These are phyloP conservation scores for Microcebus ravelobensis DNA, from an alignment of 2,113 vertebrate genomes.

Conservation along the genomic window DNA sequence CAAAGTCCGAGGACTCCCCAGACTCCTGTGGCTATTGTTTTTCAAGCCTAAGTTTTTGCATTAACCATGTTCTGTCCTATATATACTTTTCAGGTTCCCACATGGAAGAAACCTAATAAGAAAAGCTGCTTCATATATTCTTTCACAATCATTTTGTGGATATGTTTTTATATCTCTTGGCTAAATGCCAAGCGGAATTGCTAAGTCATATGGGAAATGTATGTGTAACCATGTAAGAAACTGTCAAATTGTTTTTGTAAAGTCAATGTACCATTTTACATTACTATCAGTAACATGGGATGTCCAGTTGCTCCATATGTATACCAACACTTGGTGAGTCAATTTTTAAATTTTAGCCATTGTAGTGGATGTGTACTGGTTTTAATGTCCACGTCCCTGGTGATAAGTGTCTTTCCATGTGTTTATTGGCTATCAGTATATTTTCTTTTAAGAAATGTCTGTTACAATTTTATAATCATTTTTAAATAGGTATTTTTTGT, in stretches of 20 bases:
- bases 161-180: background rate
- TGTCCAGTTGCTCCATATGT: background rate
- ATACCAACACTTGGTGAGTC: background rate
- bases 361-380: background rate
- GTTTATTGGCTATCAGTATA: background rate
- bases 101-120: background rate
- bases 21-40: no score
- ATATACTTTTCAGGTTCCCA: no score
- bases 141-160: background rate
- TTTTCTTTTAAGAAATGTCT: background rate
- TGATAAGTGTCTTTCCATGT: background rate
- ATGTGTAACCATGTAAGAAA: background rate
- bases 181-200: background rate
- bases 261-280: background rate
- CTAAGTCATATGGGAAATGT: background rate
- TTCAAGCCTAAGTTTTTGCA: no score
- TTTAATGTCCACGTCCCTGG: background rate
- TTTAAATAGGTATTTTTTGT: background rate
- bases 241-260: background rate
- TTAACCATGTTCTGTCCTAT: no score
- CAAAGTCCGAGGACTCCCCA: no score
- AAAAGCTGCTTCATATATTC: background rate
- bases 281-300: background rate
- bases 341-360: background rate
- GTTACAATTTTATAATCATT: background rate